Evolutionary conservation across 2,888 invertebrate species (phyloP).

Genomic region (Dicyrtomina minuta): DNA sequence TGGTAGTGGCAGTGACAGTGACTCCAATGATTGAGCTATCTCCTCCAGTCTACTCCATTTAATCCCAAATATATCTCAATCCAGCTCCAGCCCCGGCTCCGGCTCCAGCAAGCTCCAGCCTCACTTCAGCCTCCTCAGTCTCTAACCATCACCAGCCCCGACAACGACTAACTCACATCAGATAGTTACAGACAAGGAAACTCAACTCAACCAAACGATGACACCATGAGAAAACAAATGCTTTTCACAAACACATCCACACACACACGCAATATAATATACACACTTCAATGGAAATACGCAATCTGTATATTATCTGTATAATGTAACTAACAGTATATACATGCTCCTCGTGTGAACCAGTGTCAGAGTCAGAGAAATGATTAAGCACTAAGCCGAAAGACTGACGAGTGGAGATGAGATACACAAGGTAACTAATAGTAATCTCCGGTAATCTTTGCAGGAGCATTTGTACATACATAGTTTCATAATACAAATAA

Average conservation of each 20-base stretch:
- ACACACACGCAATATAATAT: background rate
- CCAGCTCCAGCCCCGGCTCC: background rate
- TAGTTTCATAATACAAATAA: too few species aligned
- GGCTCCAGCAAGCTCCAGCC: background rate
- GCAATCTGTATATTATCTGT: too few species aligned
- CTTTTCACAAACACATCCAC: conserved; percentile 7
- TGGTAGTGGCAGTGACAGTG: background rate
- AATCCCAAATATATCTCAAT: background rate
- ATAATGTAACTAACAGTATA: too few species aligned
- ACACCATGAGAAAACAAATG: conserved; percentile 12
- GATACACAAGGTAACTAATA: conserved; percentile 12
- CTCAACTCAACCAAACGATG: too few species aligned
- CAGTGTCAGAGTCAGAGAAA: too few species aligned
- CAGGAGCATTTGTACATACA: too few species aligned
- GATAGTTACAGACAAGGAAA: too few species aligned
- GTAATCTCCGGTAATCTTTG: background rate
- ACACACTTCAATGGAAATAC: background rate
- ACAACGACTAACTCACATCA: background rate
- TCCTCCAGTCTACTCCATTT: conserved; percentile 1
- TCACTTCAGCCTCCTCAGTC: background rate
- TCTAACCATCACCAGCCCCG: background rate
- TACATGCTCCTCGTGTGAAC: too few species aligned
- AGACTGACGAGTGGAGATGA: background rate
- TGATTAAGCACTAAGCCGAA: background rate
- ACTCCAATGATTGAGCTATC: conserved; percentile 4